Base-by-base conservation (phyloP, 2,113 vertebrate genomes). In the Gymnocephalus cernua region DNA sequence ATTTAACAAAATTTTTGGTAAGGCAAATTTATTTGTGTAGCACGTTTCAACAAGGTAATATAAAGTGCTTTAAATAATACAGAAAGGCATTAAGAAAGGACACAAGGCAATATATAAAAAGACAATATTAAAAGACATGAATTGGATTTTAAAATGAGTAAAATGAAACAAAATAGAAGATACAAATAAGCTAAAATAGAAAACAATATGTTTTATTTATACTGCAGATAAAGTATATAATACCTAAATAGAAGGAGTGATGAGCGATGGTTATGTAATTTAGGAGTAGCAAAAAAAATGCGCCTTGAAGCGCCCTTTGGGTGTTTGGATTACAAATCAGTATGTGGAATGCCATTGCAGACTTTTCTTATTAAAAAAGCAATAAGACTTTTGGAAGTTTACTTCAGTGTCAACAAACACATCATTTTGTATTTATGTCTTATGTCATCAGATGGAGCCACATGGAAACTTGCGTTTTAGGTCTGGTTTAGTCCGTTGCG, bases 301-400 rank as follows among this genome's bases (percentile, higher is more conserved):
- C 0, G 0, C 25, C 44, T 71, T 82, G 47, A 50, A 79, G 44
- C 18, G 1, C 14, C 68, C 63, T 48, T 58, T 45, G 48, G 18
- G 44, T 86, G 66, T 81, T 88, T 86, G 78, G 63, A 74, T 78
- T 84, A 64, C 59, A 83, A 68, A 85, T 74, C 77, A 81, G 35
- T 61, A 50, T 9, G 35, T 68, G 62, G 79, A 83, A 79, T 74
- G 67, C 64, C 67, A 35, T 44, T 45, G 45, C 86, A 85, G 73
- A 77, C 35, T 80, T 90, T 91, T 86, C 68, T 74, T 80, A 38
- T 87, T 87, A 64, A 47, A 77, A 51, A 44, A 19, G 54, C 48
- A 85, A 70, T 66, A 76, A 66, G 51, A 74, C 10, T 64, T 87
- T 78, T 80, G 71, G 66, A 85, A 82, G 85, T 86, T 90, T 83